Evolutionary conservation across 2,888 invertebrate genomes (phyloP).

Genomic region (Noctua fimbriata): DNA sequence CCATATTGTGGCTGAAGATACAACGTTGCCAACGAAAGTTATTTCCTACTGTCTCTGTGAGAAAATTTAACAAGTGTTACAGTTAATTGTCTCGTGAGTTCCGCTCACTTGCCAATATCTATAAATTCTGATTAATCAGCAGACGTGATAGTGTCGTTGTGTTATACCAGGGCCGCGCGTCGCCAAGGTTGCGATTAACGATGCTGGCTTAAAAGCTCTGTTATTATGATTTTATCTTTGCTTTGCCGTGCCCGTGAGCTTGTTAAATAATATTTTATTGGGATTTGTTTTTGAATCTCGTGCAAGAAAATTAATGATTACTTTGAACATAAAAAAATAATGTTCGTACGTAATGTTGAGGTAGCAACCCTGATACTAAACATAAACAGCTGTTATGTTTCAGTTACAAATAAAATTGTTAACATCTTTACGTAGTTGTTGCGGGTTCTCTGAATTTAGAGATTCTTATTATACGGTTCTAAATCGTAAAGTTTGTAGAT

Average conservation of each 20-base stretch:
- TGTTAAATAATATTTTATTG: slow-evolving; percentile 59
- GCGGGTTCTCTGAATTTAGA: slow-evolving; percentile 66
- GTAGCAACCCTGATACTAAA: slow-evolving; percentile 63
- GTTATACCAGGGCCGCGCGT: slow-evolving; percentile 67
- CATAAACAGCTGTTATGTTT: slow-evolving; percentile 70
- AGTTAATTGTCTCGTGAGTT: slow-evolving; percentile 80
- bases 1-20: slow-evolving; percentile 70
- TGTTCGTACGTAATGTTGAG: slow-evolving; percentile 44
- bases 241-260: slow-evolving; percentile 45
- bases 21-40: slow-evolving; percentile 82
- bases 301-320: slow-evolving; percentile 53
- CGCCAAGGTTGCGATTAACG: slow-evolving; percentile 74
- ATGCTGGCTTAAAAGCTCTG: slow-evolving; percentile 61
- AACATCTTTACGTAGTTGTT: slow-evolving; percentile 67
- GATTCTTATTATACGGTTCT: slow-evolving; percentile 62
- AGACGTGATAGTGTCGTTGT: slow-evolving; percentile 73
- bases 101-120: slow-evolving; percentile 82
- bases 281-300: slow-evolving; percentile 51
- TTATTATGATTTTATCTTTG: slow-evolving; percentile 66
- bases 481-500: slow-evolving; percentile 68
- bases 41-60: slow-evolving; percentile 81
- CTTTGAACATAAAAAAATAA: slow-evolving; percentile 55
- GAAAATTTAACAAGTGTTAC: slow-evolving; percentile 83
- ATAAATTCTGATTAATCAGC: slow-evolving; percentile 84
- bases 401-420: slow-evolving; percentile 70